These are phyloP conservation scores for Chymomyza caudatula DNA, from an alignment of 2,888 invertebrate genomes.

Conservation along the genomic window DNA sequence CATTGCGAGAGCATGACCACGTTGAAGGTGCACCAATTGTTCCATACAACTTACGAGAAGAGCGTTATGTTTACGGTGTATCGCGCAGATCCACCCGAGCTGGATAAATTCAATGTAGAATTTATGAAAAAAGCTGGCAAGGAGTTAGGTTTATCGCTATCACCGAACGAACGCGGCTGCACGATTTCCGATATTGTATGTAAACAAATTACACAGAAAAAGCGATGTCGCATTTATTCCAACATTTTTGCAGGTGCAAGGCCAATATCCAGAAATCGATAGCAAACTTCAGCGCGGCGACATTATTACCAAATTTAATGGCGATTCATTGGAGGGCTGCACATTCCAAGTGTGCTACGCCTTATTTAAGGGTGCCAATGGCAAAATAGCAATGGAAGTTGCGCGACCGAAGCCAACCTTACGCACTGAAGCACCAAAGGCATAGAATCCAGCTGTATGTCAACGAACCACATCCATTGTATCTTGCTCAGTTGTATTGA, in stretches of 20 bases:
- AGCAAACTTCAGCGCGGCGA: slow-evolving; percentile 95
- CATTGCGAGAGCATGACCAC: slow-evolving; percentile 89
- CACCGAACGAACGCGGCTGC: slow-evolving; percentile 89
- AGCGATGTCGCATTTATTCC: neutral
- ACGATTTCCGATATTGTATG: slow-evolving; percentile 96
- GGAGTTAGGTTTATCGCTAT: slow-evolving; percentile 91
- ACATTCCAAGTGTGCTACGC: slow-evolving; percentile 92
- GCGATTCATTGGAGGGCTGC: slow-evolving; percentile 86
- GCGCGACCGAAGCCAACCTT: slow-evolving; percentile 86
- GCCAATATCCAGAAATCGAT: slow-evolving; percentile 92
- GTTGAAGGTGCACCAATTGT: slow-evolving; percentile 88
- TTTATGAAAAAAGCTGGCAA: slow-evolving; percentile 92
- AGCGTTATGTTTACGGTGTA: slow-evolving; percentile 90
- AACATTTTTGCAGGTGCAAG: slow-evolving; percentile 83
- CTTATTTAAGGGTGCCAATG: slow-evolving; percentile 91
- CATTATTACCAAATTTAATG: slow-evolving; percentile 92
- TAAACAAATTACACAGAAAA: slow-evolving; percentile 31
- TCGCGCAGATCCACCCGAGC: slow-evolving; percentile 86
- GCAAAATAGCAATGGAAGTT: slow-evolving; percentile 89
- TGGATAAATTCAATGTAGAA: slow-evolving; percentile 89
- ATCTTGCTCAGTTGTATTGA: slow-evolving; percentile 25
- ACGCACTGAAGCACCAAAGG: slow-evolving; percentile 72
- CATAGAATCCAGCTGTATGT: slow-evolving; percentile 24
- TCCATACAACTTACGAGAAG: slow-evolving; percentile 90
- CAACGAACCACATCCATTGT: slow-evolving; percentile 10